Base-by-base conservation (phyloP, 2,113 vertebrate species). In the Caranx melampygus region DNA sequence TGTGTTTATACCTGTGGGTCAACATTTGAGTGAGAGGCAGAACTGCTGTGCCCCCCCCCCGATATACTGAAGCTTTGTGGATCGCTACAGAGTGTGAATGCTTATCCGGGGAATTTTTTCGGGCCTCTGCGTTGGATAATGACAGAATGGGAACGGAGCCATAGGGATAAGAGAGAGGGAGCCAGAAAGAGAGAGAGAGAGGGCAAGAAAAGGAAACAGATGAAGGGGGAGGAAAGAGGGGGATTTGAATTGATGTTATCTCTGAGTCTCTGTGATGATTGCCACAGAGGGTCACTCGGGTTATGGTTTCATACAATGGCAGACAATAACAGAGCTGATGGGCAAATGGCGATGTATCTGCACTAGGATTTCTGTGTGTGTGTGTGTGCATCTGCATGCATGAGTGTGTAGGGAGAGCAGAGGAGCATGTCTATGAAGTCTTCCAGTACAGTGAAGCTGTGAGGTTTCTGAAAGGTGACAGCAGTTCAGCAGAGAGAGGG, bases 111-210 rank as follows among this genome's bases (percentile, higher is more conserved):
- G 70, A 84, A 87, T 82, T 90, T 86, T 77, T 77, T 76, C 26
- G 79, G 78, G 83, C 73, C 82, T 87, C 72, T 81, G 81, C 86
- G 89, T 83, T 84, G 88, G 85, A 83, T 90, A 89, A 90, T 93
- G 92, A 90, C 89, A 92, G 90, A 91, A 91, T 89, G 87, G 91
- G 92, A 92, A 89, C 86, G 68, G 59, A 87, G 89, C 92, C 91
- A 92, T 64, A 44, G 82, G 89, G 88, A 91, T 89, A 85, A 87
- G 72, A 31, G 67, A 64, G 65, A 72, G 79, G 58, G 82, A 87
- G 75, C 47, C 37, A 72, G 62, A 82, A 73, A 16, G 73, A 49
- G 60, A 65, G 42, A 82, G 76, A 16, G 73, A 49, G 60, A 65
- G 42, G 68, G 67, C 42, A 66, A 83, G 65, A 60, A 78, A 68